Conservation (phyloP, 1,140 invertebrate species). For the Agraylea sexmaculata region DNA sequence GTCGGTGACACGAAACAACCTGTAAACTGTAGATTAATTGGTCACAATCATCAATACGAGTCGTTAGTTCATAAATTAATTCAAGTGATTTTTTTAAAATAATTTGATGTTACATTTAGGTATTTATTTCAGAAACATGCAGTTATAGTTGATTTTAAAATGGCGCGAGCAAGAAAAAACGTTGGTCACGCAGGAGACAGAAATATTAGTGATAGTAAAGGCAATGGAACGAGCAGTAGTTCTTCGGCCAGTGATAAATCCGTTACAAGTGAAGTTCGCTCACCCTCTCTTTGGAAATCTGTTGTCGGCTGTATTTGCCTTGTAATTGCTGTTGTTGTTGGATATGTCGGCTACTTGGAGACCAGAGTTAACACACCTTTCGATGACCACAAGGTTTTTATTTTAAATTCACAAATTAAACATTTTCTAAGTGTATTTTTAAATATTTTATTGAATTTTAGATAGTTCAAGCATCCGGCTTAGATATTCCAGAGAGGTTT, state of each 20-base stretch:
- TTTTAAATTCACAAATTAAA: not conserved
- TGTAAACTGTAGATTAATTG: too few relatives aligned
- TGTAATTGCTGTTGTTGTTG: conserved; percentile 56
- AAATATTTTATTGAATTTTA: conserved; percentile 28
- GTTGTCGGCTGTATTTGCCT: conserved; percentile 40
- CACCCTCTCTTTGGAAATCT: conserved; percentile 40
- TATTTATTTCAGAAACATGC: too few relatives aligned
- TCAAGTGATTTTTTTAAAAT: too few relatives aligned
- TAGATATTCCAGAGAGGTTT: conserved; percentile 67
- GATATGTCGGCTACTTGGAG: conserved; percentile 71
- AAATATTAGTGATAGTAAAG: conserved; percentile 9
- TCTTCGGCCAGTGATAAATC: conserved; percentile 8
- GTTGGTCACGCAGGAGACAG: too few relatives aligned
- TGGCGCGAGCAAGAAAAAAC: too few relatives aligned
- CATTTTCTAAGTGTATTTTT: conserved; percentile 8
- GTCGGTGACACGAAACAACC: too few relatives aligned
- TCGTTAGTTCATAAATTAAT: too few relatives aligned
- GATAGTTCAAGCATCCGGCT: conserved; percentile 54
- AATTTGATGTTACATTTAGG: too few relatives aligned
- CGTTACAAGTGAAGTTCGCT: conserved; percentile 4
- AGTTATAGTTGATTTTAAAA: too few relatives aligned
- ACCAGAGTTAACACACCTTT: conserved; percentile 81
- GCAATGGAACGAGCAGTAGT: conserved; percentile 10
- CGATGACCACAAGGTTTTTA: conserved; percentile 55
- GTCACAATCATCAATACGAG: too few relatives aligned